A percentile compares a stretch with the other conserved stretches of the same genome.
Conservation (phyloP, 1,140 invertebrate genomes). For the Rhopalosiphum padi region DNA sequence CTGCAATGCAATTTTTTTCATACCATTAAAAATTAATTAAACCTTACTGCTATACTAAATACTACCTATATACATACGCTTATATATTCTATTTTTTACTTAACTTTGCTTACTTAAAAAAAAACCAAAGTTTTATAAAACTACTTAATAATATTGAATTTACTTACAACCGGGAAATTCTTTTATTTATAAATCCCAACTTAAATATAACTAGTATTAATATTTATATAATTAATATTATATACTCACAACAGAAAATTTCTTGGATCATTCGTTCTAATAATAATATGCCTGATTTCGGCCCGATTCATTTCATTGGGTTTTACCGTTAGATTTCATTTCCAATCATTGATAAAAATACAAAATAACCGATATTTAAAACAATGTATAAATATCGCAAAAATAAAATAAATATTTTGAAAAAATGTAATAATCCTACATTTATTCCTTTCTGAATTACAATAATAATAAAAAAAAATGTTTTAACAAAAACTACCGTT, state of each 20-base stretch:
- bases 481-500: no score
- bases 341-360: no score
- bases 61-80: neutral
- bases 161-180: neutral
- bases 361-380: no score
- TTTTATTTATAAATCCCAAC: neutral
- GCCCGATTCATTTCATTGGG: no score
- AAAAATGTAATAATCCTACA: no score
- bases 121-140: neutral
- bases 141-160: neutral
- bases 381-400: no score
- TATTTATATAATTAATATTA: neutral
- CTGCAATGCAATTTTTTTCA: neutral
- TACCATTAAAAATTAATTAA: conserved; percentile 5
- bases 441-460: no score
- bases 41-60: neutral
- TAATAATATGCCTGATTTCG: no score
- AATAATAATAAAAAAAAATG: no score
- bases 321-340: no score
- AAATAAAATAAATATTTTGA: no score
- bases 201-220: neutral
- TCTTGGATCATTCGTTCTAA: neutral
- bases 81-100: neutral
- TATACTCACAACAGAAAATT: neutral
- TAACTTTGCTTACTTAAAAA: neutral